Evolutionary conservation across 2,797 vertebrate genomes (phyloP).

Genomic region (Periophthalmus magnuspinnatus): DNA sequence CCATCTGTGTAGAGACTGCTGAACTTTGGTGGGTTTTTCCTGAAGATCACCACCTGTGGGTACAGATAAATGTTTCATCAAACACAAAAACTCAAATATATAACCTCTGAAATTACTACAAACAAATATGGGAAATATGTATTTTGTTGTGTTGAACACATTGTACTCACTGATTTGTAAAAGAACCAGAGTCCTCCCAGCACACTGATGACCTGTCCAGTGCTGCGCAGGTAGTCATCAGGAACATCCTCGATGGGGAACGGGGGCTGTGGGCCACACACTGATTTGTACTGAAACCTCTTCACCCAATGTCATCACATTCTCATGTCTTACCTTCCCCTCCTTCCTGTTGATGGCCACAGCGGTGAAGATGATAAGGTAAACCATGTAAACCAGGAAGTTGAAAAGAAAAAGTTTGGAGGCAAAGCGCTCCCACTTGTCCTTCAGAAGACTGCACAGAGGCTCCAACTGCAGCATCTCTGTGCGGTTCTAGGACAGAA

Average conservation of each 20-base stretch:
- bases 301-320: neutral
- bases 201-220: slow-evolving; percentile 75
- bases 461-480: slow-evolving; percentile 91
- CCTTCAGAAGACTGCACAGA: slow-evolving; percentile 83
- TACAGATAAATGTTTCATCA: neutral
- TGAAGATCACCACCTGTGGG: slow-evolving; percentile 78
- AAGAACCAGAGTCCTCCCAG: slow-evolving; percentile 86
- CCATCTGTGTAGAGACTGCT: slow-evolving; percentile 81
- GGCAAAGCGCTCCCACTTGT: slow-evolving; percentile 89
- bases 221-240: slow-evolving; percentile 71
- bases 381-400: slow-evolving; percentile 82
- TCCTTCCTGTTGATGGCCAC: slow-evolving; percentile 81
- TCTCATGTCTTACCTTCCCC: slow-evolving; percentile 65
- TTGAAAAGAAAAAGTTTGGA: slow-evolving; percentile 86
- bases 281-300: neutral
- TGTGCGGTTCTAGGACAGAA: slow-evolving; percentile 82
- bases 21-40: slow-evolving; percentile 77
- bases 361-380: slow-evolving; percentile 84
- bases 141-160: neutral
- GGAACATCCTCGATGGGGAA: slow-evolving; percentile 64
- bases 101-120: neutral
- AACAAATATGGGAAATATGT: neutral
- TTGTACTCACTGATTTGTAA: slow-evolving; percentile 77
- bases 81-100: no score
- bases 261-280: slow-evolving; percentile 61